Base-by-base conservation (phyloP, 2,113 vertebrate genomes). In the Dunckerocampus dactyliophorus region DNA sequence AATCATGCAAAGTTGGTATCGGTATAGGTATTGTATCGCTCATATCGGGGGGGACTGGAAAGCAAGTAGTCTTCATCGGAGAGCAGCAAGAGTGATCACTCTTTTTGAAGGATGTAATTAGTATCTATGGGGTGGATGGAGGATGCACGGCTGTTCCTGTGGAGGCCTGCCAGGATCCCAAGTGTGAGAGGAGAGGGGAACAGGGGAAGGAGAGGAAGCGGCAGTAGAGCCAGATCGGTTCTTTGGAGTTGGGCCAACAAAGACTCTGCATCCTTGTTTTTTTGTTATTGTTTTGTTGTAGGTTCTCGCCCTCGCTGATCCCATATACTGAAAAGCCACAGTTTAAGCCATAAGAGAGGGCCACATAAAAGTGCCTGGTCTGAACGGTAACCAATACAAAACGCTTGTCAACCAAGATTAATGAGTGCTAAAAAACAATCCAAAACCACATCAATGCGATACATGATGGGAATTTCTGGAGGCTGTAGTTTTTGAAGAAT, bases 201-300 rank as follows among this genome's bases (percentile, higher is more conserved):
- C 39, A 74, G 62, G 71, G 80, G 74, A 80, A 63, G 39, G 13
- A 63, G 74, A 71, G 72, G 24, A 62, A 83, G 76, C 49, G 10
- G 80, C 80, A 83, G 73, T 79, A 76, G 81, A 85, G 84, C 70
- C 83, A 84, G 71, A 84, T 79, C 69, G 68, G 71, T 69, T 69
- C 55, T 13, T 65, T 88, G 86, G 86, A 87, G 62, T 65, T 9
- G 4, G 45, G 83, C 86, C 89, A 88, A 68, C 63, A 71, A 16
- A 50, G 67, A 80, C 72, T 55, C 15, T 31, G 49, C 22, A 76
- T 71, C 77, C 67, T 81, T 75, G 74, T 78, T 77, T 72, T 69
- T 64, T 68, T 62, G 60, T 60, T 61, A 28, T 28, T 75, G 71
- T 75, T 83, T 83, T 83, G 14, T 20, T 28, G 12, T 24, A 24